phyloP scores from a whole-genome alignment of 64 coral and sea anemone genomes.

The Pocillopora damicornis region DNA sequence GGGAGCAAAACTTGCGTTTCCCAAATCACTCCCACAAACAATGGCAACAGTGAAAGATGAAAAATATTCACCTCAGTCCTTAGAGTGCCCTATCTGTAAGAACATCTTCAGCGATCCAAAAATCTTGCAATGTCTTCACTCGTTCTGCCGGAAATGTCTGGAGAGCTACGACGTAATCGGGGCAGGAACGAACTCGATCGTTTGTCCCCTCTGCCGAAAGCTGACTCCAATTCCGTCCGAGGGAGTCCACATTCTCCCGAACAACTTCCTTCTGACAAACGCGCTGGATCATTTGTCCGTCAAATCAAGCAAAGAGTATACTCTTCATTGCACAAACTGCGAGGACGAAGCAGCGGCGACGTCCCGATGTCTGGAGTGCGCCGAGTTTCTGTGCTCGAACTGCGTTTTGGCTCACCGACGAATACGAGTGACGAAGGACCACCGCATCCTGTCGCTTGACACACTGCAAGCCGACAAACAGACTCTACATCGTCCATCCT shows the following conservation, averaged over 20 bases:
- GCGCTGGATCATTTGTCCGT: conserved; percentile 88
- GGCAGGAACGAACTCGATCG: conserved; percentile 75
- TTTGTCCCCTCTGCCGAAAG: conserved; percentile 88
- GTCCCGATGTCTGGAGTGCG: conserved; percentile 89
- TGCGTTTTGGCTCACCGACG: conserved; percentile 87
- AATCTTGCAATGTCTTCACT: conserved; percentile 88
- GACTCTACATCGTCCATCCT: conserved; percentile 78
- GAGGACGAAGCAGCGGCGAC: conserved; percentile 76
- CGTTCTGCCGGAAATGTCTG: conserved; percentile 92
- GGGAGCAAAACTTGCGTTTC: conserved; percentile 2
- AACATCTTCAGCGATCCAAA: conserved; percentile 93
- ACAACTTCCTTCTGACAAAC: conserved; percentile 72
- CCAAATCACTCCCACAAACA: conserved; percentile 35
- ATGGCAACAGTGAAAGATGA: conserved; percentile 86
- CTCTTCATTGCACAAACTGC: conserved; percentile 92
- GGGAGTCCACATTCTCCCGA: conserved; percentile 44
- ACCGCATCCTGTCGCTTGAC: conserved; percentile 89
- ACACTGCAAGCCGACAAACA: conserved; percentile 77
- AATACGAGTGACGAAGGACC: conserved; percentile 91
- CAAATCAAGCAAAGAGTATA: conserved; percentile 84
- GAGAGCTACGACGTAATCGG: conserved; percentile 81
- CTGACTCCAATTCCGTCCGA: conserved; percentile 68
- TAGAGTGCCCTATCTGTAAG: conserved; percentile 77
- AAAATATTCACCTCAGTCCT: conserved; percentile 83
- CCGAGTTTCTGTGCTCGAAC: conserved; percentile 91